A percentile compares a stretch with the other conserved stretches of the same genome.
Evolutionary conservation across 2,888 invertebrate species (phyloP).

Genomic region (Rhopalosiphum nymphaeae): DNA sequence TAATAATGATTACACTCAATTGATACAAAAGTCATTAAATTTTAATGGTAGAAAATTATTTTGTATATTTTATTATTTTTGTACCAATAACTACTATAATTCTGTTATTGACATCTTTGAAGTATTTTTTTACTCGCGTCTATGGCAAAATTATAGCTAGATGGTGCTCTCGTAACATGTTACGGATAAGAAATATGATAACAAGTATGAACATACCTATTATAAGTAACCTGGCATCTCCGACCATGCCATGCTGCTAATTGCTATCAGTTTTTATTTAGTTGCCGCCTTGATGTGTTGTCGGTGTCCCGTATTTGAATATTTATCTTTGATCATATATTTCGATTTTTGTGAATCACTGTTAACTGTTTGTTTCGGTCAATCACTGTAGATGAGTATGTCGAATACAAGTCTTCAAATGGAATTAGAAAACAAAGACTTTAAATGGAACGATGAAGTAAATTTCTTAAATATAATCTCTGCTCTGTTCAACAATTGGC

Average conservation of each 20-base stretch:
- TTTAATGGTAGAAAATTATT: no score
- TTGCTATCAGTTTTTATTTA: neutral
- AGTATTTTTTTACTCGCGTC: no score
- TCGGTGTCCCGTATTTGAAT: neutral
- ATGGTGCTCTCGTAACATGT: neutral
- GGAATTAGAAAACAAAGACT: neutral
- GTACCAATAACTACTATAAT: no score
- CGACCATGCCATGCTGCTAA: neutral
- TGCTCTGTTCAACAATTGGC: neutral
- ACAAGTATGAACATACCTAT: neutral
- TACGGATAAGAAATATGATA: neutral
- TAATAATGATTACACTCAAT: no score
- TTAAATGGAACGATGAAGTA: neutral
- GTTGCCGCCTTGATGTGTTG: neutral
- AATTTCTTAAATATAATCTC: neutral
- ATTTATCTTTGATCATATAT: neutral
- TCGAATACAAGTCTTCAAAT: neutral
- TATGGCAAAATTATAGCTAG: no score
- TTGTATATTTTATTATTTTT: no score
- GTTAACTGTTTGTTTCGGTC: neutral
- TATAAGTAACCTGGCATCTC: neutral
- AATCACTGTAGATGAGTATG: neutral
- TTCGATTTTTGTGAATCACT: neutral
- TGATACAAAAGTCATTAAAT: no score
- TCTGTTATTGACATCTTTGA: no score